Evolutionary conservation across 2,797 vertebrate species (phyloP).

Genomic region (Diceros bicornis): DNA sequence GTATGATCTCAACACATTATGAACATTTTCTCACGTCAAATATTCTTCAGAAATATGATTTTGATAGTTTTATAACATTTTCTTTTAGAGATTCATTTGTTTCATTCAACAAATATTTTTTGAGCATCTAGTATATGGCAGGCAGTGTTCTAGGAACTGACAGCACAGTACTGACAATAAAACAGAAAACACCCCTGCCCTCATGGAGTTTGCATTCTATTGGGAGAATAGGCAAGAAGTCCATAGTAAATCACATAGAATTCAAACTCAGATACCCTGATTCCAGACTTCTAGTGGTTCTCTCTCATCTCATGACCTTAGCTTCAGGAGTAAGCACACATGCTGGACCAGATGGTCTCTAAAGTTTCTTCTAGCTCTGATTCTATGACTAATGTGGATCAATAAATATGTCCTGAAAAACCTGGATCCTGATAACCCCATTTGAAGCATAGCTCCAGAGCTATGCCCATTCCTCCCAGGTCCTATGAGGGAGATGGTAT

Average conservation of each 20-base stretch:
- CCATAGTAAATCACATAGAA: neutral
- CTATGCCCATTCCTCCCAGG: neutral
- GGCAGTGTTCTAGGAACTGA: neutral
- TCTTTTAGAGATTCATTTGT: neutral
- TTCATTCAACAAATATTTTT: neutral
- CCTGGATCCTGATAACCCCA: neutral
- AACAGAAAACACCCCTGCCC: neutral
- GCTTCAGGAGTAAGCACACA: neutral
- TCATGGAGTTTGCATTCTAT: neutral
- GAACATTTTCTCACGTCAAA: slow-evolving; percentile 23
- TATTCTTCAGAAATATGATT: slow-evolving; percentile 10
- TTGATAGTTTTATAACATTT: neutral
- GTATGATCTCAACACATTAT: neutral
- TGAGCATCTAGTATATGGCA: neutral
- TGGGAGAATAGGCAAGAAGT: neutral
- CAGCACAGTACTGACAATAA: neutral
- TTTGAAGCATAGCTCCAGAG: neutral
- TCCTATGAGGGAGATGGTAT: neutral
- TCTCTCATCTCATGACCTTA: neutral
- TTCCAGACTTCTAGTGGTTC: neutral
- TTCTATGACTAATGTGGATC: neutral
- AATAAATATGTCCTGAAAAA: neutral
- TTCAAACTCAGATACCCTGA: neutral
- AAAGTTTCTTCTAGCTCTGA: neutral
- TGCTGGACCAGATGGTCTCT: neutral